phyloP scores from a whole-genome alignment of 2,113 vertebrate genomes.

The Brevimyrus niger region DNA sequence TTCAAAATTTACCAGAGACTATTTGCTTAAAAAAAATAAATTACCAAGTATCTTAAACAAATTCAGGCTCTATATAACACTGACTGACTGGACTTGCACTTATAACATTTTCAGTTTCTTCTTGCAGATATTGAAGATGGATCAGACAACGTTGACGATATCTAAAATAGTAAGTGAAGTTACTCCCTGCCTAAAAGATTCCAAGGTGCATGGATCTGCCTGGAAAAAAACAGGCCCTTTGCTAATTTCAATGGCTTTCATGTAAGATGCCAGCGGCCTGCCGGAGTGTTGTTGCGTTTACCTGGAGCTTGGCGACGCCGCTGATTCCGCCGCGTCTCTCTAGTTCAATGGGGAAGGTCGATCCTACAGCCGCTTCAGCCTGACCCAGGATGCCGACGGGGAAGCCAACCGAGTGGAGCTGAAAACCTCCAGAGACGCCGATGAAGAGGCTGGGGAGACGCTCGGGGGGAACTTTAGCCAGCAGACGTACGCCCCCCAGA shows the following conservation, averaged over 20 bases:
- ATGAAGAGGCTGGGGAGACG: constrained; percentile 61
- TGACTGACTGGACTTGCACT: not conserved
- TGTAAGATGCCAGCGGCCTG: not conserved
- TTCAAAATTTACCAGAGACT: not conserved
- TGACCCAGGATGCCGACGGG: constrained; percentile 67
- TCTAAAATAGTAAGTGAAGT: constrained; percentile 65
- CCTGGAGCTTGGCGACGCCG: not conserved
- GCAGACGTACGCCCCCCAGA: constrained; percentile 34
- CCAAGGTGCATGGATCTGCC: not conserved
- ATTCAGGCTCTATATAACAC: not conserved
- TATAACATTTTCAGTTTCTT: not conserved
- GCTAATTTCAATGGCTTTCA: not conserved
- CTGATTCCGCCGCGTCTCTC: not conserved
- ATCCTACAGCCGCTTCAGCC: constrained; percentile 77
- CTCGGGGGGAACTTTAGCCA: constrained; percentile 39
- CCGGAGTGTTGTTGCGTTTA: not conserved
- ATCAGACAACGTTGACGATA: constrained; percentile 67
- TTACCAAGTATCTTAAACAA: not conserved
- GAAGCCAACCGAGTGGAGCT: constrained; percentile 74
- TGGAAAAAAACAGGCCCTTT: not conserved
- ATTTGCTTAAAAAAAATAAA: not conserved
- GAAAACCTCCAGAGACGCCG: constrained; percentile 62
- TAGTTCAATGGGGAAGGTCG: constrained; percentile 66
- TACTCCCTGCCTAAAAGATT: not conserved
- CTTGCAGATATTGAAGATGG: constrained; percentile 39